Conservation (phyloP, 2,797 vertebrate genomes). For the Novumbra hubbsi region DNA sequence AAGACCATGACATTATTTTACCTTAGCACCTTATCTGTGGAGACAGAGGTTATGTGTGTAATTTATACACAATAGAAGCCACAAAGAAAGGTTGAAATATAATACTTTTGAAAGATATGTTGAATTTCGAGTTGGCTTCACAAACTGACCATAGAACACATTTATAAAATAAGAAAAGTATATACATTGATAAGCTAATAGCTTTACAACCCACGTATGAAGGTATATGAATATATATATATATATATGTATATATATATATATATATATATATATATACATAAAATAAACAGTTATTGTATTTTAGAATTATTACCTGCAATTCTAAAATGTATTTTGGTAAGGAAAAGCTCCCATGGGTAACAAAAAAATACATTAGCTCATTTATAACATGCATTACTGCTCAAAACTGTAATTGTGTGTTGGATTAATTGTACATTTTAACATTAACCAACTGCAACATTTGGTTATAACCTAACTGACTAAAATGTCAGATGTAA, state of each 20-base stretch:
- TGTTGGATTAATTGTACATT: too few species aligned
- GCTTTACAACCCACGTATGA: background rate
- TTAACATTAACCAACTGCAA: too few species aligned
- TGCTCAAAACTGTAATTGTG: too few species aligned
- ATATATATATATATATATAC: background rate
- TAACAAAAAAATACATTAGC: too few species aligned
- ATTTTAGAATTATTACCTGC: too few species aligned
- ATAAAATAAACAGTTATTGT: too few species aligned
- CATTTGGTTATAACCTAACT: too few species aligned
- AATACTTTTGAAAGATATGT: constrained; percentile 3
- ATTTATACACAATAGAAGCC: constrained; percentile 3
- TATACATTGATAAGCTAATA: background rate
- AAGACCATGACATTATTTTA: background rate
- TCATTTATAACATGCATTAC: too few species aligned
- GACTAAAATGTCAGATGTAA: too few species aligned
- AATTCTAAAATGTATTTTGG: background rate
- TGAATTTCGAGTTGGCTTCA: background rate
- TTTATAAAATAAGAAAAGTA: background rate
- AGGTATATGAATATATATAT: background rate
- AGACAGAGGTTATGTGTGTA: constrained; percentile 1
- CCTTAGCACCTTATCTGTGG: constrained; percentile 9
- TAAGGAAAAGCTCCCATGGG: background rate
- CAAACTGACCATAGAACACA: background rate
- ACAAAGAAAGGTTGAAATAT: constrained; percentile 9
- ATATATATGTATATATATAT: background rate